Evolutionary conservation across 2,888 invertebrate genomes (phyloP).

Genomic region (Leucophora obtusa): DNA sequence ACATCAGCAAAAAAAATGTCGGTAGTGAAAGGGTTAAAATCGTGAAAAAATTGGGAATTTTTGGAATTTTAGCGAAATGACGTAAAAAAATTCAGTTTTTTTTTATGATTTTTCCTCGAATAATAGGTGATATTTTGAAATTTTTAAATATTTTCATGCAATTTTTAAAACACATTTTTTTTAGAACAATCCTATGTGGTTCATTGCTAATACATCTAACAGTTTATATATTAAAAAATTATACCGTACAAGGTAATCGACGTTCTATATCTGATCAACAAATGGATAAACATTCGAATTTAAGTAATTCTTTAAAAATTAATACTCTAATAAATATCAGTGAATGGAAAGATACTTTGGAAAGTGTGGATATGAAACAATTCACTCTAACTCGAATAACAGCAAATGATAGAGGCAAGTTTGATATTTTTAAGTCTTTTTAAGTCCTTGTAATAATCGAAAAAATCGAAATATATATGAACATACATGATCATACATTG

Average conservation of each 20-base stretch:
- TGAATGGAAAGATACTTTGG: slow-evolving; percentile 56
- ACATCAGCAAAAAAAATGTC: no score
- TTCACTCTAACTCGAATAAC: slow-evolving; percentile 37
- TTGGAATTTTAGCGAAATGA: no score
- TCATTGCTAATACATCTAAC: slow-evolving; percentile 59
- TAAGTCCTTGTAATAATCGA: no score
- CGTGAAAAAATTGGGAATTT: no score
- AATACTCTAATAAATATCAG: slow-evolving; percentile 42
- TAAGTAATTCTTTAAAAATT: background rate
- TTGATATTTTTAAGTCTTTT: no score
- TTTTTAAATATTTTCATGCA: no score
- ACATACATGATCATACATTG: no score
- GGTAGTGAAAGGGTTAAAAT: no score
- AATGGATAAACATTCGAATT: slow-evolving; percentile 8
- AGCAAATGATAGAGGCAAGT: slow-evolving; percentile 28
- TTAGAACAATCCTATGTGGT: slow-evolving; percentile 56
- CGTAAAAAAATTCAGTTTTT: no score
- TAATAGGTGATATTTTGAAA: no score
- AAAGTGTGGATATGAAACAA: slow-evolving; percentile 48
- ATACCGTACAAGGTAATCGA: slow-evolving; percentile 46
- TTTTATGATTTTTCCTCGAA: no score
- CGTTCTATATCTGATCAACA: slow-evolving; percentile 5
- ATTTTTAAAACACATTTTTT: background rate
- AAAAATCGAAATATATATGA: no score
- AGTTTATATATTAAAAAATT: slow-evolving; percentile 53